Evolutionary conservation across 2,888 invertebrate species (phyloP).

Genomic region (Stenodera caucasica): DNA sequence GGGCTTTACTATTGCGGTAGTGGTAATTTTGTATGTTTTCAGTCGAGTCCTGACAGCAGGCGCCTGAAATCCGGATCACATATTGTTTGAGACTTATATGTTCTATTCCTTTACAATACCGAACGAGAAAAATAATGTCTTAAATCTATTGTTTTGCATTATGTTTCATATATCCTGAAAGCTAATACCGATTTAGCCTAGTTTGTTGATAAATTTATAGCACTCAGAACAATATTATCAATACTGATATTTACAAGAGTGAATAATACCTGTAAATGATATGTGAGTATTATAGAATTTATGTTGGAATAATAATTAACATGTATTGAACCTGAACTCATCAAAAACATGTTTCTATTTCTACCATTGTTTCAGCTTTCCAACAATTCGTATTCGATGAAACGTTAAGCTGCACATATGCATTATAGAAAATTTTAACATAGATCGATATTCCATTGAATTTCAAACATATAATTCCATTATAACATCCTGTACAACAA

Average conservation of each 20-base stretch:
- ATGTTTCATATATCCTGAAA: no score
- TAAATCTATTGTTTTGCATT: constrained; percentile 23
- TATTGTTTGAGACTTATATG: constrained; percentile 30
- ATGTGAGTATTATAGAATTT: no score
- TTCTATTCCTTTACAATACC: constrained; percentile 17
- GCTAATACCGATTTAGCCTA: background rate
- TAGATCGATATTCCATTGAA: background rate
- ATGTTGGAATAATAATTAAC: background rate
- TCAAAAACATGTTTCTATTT: background rate
- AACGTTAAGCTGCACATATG: constrained; percentile 1
- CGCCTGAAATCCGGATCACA: constrained; percentile 42
- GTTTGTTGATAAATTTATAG: background rate
- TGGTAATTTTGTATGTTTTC: constrained; percentile 30
- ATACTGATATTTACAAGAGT: no score
- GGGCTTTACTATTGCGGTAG: constrained; percentile 38
- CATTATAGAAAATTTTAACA: background rate
- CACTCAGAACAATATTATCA: background rate
- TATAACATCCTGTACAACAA: background rate
- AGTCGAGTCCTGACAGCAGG: constrained; percentile 39
- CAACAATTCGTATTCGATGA: background rate
- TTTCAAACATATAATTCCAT: background rate
- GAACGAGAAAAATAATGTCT: constrained; percentile 24
- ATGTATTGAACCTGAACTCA: background rate
- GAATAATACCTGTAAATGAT: no score
- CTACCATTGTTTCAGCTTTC: background rate